Conservation (phyloP, 1,140 invertebrate genomes). For the Oscheius sp. region DNA sequence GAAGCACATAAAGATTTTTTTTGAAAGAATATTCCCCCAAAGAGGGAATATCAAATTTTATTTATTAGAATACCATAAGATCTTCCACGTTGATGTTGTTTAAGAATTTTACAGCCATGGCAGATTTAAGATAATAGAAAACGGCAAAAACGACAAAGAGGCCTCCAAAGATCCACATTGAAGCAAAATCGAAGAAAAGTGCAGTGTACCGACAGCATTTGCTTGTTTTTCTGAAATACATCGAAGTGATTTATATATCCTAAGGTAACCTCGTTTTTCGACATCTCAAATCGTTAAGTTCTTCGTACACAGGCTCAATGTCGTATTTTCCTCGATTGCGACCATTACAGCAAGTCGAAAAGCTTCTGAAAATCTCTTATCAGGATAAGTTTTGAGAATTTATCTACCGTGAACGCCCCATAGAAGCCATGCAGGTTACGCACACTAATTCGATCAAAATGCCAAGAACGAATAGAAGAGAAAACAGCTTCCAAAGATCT, state of each 20-base stretch:
- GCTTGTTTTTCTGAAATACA: not conserved
- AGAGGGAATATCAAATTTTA: too few species aligned
- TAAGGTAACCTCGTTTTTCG: conserved; percentile 10
- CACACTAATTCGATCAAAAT: conserved; percentile 4
- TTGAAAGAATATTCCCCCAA: too few species aligned
- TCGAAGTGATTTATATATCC: not conserved
- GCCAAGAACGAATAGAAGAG: not conserved
- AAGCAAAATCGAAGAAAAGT: conserved; percentile 1
- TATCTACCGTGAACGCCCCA: conserved; percentile 10
- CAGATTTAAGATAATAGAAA: conserved; percentile 3
- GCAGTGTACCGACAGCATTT: conserved; percentile 8
- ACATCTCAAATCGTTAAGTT: not conserved
- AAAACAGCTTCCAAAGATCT: conserved; percentile 17
- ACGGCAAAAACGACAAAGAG: not conserved
- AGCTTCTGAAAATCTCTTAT: not conserved
- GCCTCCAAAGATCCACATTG: not conserved
- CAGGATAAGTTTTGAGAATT: not conserved
- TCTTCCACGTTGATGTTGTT: conserved; percentile 4
- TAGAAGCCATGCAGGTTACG: conserved; percentile 12
- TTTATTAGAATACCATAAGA: not conserved
- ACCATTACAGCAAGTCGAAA: not conserved
- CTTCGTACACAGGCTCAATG: conserved; percentile 10
- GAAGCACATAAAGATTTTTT: too few species aligned
- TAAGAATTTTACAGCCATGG: not conserved
- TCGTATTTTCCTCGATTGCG: conserved; percentile 3